Percentiles rank a stretch among this genome's conserved stretches.
Conservation (phyloP, 2,113 vertebrate genomes). For the Apodemus sylvaticus region DNA sequence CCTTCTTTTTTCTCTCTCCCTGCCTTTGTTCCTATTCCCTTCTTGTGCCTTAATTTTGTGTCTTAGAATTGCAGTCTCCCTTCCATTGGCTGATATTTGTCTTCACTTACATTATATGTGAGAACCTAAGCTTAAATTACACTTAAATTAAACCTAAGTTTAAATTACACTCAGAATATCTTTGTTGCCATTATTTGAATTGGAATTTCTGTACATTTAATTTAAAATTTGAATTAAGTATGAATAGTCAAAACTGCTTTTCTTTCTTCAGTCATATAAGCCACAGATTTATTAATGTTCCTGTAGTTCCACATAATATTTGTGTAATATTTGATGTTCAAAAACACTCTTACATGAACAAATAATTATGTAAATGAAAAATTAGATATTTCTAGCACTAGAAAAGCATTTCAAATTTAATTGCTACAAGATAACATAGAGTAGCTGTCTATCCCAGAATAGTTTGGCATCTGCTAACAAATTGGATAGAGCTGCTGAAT, state of each 20-base stretch:
- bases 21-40: neutral
- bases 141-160: too few relatives aligned
- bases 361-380: constrained; percentile 84
- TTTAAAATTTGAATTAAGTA: constrained; percentile 62
- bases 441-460: constrained; percentile 79
- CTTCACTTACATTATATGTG: constrained; percentile 31
- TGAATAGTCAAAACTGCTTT: constrained; percentile 69
- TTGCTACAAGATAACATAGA: constrained; percentile 77
- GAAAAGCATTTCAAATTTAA: constrained; percentile 79
- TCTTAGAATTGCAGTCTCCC: neutral
- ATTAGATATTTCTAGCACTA: constrained; percentile 73
- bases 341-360: constrained; percentile 75
- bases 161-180: constrained; percentile 76
- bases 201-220: constrained; percentile 73
- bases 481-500: constrained; percentile 76
- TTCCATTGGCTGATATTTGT: neutral
- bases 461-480: constrained; percentile 81
- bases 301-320: constrained; percentile 70
- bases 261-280: constrained; percentile 56
- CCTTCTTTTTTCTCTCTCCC: neutral
- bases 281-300: constrained; percentile 76
- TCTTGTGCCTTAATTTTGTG: neutral
- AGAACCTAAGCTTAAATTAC: constrained; percentile 73
- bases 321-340: constrained; percentile 75
- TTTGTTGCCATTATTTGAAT: too few relatives aligned